Percentiles rank a stretch among this genome's conserved stretches.
Conservation (phyloP, 2,113 vertebrate species). For the Indicator maculatus region DNA sequence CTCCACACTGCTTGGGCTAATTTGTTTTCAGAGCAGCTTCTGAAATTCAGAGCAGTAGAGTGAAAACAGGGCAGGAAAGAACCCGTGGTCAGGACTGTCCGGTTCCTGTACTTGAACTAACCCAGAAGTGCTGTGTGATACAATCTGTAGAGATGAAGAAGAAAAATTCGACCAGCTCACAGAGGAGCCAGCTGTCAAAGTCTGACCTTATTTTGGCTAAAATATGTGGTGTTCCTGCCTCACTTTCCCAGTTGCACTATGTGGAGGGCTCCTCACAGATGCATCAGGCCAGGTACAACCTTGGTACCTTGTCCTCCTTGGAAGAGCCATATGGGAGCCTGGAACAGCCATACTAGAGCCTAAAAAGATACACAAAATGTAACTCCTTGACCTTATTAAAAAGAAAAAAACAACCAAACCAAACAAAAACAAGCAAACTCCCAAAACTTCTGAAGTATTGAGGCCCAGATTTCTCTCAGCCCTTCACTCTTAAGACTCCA, state of each 20-base stretch:
- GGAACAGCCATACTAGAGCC: background rate
- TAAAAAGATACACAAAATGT: background rate
- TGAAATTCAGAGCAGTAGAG: background rate
- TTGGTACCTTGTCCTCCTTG: fast-evolving
- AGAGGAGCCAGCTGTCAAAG: background rate
- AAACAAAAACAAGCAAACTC: background rate
- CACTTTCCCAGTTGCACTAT: fast-evolving
- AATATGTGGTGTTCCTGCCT: background rate
- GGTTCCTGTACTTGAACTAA: background rate
- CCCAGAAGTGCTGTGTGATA: background rate
- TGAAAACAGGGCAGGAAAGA: background rate
- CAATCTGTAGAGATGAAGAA: background rate
- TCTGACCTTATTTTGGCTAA: background rate
- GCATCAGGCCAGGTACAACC: background rate
- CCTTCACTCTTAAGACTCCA: background rate
- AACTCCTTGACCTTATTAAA: background rate
- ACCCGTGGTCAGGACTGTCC: background rate
- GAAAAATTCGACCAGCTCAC: background rate
- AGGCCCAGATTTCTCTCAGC: background rate
- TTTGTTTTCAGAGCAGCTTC: background rate
- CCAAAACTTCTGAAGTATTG: background rate
- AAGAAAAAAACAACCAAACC: background rate
- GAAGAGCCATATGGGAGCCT: fast-evolving
- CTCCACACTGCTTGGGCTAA: fast-evolving
- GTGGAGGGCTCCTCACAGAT: background rate